phyloP scores from a whole-genome alignment of 2,113 vertebrate genomes.

The Anthoscopus minutus region DNA sequence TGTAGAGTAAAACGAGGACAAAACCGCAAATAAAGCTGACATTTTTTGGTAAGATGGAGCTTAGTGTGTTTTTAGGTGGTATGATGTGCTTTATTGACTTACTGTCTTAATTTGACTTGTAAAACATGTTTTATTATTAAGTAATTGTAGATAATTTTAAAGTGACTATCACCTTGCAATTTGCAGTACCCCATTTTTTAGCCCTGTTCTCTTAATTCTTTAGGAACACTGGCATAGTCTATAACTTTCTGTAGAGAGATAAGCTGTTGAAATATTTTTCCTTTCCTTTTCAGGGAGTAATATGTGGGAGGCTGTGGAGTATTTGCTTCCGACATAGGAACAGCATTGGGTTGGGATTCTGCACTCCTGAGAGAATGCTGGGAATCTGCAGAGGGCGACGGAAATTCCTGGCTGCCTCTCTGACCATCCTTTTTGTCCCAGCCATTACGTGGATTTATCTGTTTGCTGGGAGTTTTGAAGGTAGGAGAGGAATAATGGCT shows the following conservation, averaged over 20 bases:
- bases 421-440: slow-evolving; percentile 91
- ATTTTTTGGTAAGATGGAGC: neutral
- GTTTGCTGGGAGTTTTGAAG: slow-evolving; percentile 91
- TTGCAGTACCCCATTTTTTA: neutral
- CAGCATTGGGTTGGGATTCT: slow-evolving; percentile 67
- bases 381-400: slow-evolving; percentile 97
- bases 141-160: neutral
- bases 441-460: slow-evolving; percentile 96
- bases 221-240: neutral
- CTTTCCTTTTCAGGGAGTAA: slow-evolving; percentile 72
- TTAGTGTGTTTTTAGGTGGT: neutral
- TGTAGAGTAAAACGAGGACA: neutral
- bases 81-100: neutral
- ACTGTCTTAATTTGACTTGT: neutral
- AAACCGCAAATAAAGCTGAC: neutral
- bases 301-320: slow-evolving; percentile 82
- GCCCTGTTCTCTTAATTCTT: neutral
- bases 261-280: neutral
- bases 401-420: slow-evolving; percentile 93
- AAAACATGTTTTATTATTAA: neutral
- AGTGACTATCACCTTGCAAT: neutral
- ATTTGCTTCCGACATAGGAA: slow-evolving; percentile 81
- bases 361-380: slow-evolving; percentile 89
- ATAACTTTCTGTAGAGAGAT: neutral
- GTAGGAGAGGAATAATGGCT: slow-evolving; percentile 62